These are phyloP conservation scores for Aquatica leii DNA, from an alignment of 2,888 invertebrate genomes.

Conservation along the genomic window DNA sequence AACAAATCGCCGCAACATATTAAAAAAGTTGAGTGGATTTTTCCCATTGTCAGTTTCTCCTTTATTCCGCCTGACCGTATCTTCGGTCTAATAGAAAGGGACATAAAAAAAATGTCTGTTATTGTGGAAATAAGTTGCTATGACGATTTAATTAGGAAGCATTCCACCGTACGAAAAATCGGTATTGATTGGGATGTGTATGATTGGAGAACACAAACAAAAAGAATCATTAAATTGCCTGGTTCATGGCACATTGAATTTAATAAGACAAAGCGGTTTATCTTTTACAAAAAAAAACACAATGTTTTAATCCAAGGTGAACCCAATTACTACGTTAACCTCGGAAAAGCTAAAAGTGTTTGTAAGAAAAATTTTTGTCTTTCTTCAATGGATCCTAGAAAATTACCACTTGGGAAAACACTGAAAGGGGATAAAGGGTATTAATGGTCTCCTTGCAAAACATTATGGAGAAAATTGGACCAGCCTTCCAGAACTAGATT, in stretches of 20 bases:
- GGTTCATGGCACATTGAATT: conserved; percentile 4
- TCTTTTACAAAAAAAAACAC: neutral
- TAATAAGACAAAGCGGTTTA: neutral
- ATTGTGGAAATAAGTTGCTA: neutral
- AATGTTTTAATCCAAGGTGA: conserved; percentile 3
- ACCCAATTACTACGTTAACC: neutral
- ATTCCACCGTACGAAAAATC: neutral
- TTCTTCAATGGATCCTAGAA: conserved; percentile 1
- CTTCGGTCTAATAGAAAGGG: conserved; percentile 1
- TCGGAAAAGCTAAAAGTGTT: neutral
- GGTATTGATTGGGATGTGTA: conserved; percentile 1
- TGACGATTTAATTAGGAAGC: neutral
- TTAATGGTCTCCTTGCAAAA: no score
- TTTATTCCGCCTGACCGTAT: neutral
- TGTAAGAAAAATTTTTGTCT: neutral
- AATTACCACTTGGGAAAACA: no score
- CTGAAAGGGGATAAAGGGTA: no score
- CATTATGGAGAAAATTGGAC: no score
- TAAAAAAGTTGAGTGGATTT: neutral
- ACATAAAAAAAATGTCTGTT: neutral
- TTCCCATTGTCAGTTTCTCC: neutral
- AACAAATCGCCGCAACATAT: neutral
- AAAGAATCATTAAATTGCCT: neutral
- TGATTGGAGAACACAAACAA: neutral
- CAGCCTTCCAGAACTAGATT: no score